Evolutionary conservation across 2,113 vertebrate species (phyloP).

Genomic region (Irena cyanogastra): DNA sequence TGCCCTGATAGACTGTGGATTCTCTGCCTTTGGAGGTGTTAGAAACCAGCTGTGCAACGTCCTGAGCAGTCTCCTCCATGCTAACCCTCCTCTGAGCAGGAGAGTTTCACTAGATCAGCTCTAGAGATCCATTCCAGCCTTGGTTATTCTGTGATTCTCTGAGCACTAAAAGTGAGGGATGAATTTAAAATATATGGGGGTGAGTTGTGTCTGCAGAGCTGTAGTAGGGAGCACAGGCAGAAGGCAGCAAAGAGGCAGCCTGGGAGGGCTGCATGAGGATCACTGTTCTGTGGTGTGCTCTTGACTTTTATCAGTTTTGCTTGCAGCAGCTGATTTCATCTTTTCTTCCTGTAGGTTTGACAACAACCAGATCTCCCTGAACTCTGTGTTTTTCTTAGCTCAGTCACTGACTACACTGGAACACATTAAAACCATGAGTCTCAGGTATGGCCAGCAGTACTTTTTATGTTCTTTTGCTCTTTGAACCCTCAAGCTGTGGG

Average conservation of each 20-base stretch:
- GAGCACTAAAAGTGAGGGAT: background rate
- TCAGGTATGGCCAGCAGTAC: conserved; percentile 71
- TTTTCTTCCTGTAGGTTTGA: conserved; percentile 71
- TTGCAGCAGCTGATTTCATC: background rate
- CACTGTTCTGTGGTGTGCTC: rapidly evolving
- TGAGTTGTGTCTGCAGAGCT: background rate
- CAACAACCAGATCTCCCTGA: conserved; percentile 72
- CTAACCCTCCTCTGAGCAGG: background rate
- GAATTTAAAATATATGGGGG: background rate
- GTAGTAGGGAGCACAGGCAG: background rate
- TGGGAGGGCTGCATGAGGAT: background rate
- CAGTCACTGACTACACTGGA: conserved; percentile 49
- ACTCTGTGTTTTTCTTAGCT: conserved; percentile 64
- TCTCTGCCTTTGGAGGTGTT: background rate
- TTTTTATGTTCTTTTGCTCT: background rate
- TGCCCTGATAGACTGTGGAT: background rate
- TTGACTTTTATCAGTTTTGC: background rate
- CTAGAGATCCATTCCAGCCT: background rate
- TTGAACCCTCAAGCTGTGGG: background rate
- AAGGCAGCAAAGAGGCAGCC: background rate
- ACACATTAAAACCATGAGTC: conserved; percentile 60
- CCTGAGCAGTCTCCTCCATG: background rate
- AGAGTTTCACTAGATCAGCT: background rate
- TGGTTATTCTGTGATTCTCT: background rate
- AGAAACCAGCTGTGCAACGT: background rate